Base-by-base conservation (phyloP, 2,888 invertebrate species). In the Drosophila kanekoi region DNA sequence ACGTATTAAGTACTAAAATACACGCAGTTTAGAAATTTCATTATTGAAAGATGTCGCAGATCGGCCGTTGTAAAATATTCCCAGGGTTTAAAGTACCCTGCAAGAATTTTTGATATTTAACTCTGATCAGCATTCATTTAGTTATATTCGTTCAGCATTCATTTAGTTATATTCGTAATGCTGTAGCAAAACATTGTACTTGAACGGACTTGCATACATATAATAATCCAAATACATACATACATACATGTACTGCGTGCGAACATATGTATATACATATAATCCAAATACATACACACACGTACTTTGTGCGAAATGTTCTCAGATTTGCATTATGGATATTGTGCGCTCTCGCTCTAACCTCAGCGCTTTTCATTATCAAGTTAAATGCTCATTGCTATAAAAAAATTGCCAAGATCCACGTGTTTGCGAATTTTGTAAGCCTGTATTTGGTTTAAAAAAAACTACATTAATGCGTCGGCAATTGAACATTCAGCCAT, bases 371-470 rank as follows among this genome's bases (percentile, higher is more conserved):
- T 40, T 18, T 20, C 3, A 38, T 28, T 14, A n/a, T 18, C 3
- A 9, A 38, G 3, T 35, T 10, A 14, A 54, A 37, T 4, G 23
- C 28, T 14, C 28, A 51, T 40, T 14, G 18, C 14, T 13, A 51
- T 51, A 51, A 32, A 57, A 51, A 32, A 40, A 38, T 38, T 11
- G 49, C 28, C 32, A 20, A 6, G n/a, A 32, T 57, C 53, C 58
- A 58, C 58, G 58, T 58, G 58, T 14, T 53, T 40, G 6, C 1
- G 9, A 3, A 33, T 20, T 14, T 10, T 6, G 4, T 10, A 3
- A 18, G n/a, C 16, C n/a, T 11, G 18, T 28, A 13, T 38, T 35
- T 20, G 33, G 10, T 13, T 28, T 16, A 18, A 28, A 13, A 13
- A 11, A 13, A 16, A 16, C 11, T 16, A 51, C 11, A 2, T 14